A percentile compares a stretch with the other conserved stretches of the same genome.
These are phyloP conservation scores for Coecobrya sp. DNA, from an alignment of 2,888 invertebrate species.

Conservation along the genomic window DNA sequence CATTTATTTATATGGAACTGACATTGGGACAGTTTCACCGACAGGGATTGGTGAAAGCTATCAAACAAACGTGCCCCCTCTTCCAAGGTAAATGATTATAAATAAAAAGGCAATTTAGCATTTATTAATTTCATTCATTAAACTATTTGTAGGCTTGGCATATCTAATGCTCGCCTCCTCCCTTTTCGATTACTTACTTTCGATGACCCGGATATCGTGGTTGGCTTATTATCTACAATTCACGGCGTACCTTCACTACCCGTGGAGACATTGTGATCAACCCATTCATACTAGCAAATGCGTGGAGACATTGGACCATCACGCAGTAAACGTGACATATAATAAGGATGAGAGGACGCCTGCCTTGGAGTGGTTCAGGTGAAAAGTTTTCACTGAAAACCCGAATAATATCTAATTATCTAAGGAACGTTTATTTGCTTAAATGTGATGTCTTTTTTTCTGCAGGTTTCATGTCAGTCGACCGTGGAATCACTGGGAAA, in stretches of 20 bases:
- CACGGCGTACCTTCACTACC: neutral
- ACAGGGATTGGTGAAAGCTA: constrained; percentile 7
- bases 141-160: constrained; percentile 7
- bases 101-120: neutral
- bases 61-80: constrained; percentile 19
- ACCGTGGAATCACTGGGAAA: constrained; percentile 42
- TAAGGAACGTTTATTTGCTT: neutral
- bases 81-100: constrained; percentile 52
- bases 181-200: constrained; percentile 45
- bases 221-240: constrained; percentile 5
- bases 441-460: too few relatives aligned
- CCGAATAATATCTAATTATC: too few relatives aligned
- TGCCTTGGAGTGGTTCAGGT: constrained; percentile 21
- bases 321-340: neutral
- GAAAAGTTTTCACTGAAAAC: neutral
- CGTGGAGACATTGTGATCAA: constrained; percentile 37
- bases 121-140: neutral
- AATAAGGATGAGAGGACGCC: neutral
- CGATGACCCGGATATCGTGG: constrained; percentile 21
- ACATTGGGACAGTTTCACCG: constrained; percentile 56
- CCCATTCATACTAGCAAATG: constrained; percentile 31
- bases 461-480: neutral
- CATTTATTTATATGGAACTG: constrained; percentile 65
- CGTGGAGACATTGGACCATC: neutral
- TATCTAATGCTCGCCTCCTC: constrained; percentile 36